Percentiles rank a stretch among this genome's conserved stretches.
Evolutionary conservation across 1,140 invertebrate genomes (phyloP).

Genomic region (Drosophila biarmipes): DNA sequence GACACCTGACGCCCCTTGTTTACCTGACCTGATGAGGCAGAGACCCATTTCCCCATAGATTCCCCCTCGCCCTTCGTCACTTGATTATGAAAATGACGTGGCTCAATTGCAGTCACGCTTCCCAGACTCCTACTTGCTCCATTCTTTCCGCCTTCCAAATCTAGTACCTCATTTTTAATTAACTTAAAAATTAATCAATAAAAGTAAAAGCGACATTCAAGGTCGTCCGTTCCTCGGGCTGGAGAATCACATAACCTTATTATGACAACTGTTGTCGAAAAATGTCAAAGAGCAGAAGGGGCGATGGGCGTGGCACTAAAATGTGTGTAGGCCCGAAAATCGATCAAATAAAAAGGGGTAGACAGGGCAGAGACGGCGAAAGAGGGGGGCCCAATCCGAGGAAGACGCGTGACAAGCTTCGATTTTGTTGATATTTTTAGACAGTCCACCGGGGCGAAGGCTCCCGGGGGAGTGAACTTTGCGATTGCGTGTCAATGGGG

Average conservation of each 20-base stretch:
- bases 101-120: slow-evolving; percentile 41
- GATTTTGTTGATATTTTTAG: slow-evolving; percentile 69
- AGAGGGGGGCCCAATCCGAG: neutral
- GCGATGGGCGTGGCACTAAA: slow-evolving; percentile 28
- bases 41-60: too few species aligned
- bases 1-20: neutral
- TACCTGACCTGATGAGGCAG: neutral
- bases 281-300: neutral
- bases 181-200: slow-evolving; percentile 76
- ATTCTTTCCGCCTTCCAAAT: neutral
- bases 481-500: slow-evolving; percentile 69
- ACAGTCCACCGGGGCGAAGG: neutral
- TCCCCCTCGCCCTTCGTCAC: neutral
- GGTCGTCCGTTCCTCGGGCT: slow-evolving; percentile 24
- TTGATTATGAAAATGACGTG: slow-evolving; percentile 61
- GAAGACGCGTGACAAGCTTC: slow-evolving; percentile 54
- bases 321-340: slow-evolving; percentile 46
- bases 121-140: neutral
- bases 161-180: slow-evolving; percentile 61
- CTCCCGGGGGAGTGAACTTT: slow-evolving; percentile 1
- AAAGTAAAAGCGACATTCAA: slow-evolving; percentile 44
- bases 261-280: slow-evolving; percentile 56
- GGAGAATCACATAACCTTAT: slow-evolving; percentile 62
- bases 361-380: slow-evolving; percentile 20
- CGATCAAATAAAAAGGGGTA: slow-evolving; percentile 64